A percentile compares a stretch with the other conserved stretches of the same genome.
Conservation (phyloP, 2,113 vertebrate genomes). For the Aplodontia rufa region DNA sequence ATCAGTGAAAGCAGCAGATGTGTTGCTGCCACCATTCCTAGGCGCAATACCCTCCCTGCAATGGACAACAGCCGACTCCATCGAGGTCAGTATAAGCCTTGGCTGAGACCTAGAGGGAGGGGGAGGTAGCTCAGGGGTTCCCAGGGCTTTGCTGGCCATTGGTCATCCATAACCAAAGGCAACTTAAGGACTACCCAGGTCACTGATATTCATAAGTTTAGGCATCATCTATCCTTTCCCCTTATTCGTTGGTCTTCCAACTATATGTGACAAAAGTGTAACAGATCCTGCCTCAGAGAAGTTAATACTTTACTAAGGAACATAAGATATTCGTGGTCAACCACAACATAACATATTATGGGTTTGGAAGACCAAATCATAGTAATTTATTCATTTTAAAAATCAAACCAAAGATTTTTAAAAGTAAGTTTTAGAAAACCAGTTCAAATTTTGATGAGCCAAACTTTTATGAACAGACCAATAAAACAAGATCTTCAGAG, state of each 20-base stretch:
- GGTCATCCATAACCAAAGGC: background rate
- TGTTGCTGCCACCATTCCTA: constrained; percentile 90
- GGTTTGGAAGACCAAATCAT: constrained; percentile 5
- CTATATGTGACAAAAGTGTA: background rate
- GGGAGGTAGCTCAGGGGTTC: background rate
- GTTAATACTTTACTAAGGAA: background rate
- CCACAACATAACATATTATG: background rate
- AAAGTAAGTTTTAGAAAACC: constrained; percentile 5
- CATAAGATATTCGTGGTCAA: background rate
- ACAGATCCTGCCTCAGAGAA: background rate
- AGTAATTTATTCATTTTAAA: constrained; percentile 53
- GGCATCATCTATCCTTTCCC: background rate
- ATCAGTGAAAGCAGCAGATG: constrained; percentile 85
- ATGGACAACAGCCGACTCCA: constrained; percentile 96
- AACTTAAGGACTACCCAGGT: background rate
- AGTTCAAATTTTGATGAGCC: constrained; percentile 20
- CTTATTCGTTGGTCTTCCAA: background rate
- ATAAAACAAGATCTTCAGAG: background rate
- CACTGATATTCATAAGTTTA: background rate
- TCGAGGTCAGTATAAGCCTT: constrained; percentile 87
- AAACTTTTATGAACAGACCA: background rate
- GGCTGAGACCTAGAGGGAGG: accelerated
- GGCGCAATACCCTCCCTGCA: constrained; percentile 96
- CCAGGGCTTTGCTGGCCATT: accelerated
- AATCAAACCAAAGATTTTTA: constrained; percentile 38